Percentiles rank a stretch among this genome's conserved stretches.
Conservation (phyloP, 2,113 vertebrate species). For the Nesoenas mayeri region DNA sequence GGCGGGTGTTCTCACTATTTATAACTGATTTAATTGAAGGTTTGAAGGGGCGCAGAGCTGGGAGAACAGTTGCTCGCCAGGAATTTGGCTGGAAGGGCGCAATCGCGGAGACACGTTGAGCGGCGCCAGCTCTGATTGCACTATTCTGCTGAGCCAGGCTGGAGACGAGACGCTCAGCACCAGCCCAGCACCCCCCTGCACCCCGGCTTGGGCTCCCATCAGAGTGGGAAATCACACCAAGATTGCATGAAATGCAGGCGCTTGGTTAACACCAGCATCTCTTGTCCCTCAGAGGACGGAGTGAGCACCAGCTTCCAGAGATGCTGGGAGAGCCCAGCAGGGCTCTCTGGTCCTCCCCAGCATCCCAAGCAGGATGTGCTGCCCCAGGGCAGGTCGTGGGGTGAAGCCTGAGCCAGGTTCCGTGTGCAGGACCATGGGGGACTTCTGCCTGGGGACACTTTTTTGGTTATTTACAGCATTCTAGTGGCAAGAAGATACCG, state of each 20-base stretch:
- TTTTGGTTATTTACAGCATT: background rate
- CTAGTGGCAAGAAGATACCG: background rate
- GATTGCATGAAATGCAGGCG: background rate
- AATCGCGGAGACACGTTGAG: fast-evolving
- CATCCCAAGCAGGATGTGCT: background rate
- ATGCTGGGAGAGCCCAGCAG: background rate
- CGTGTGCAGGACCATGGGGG: fast-evolving
- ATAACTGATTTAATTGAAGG: slow-evolving; percentile 30
- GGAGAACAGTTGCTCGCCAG: background rate
- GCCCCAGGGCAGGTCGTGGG: background rate
- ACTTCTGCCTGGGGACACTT: background rate
- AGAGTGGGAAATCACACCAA: background rate
- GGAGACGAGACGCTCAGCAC: background rate
- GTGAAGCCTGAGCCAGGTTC: background rate
- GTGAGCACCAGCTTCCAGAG: background rate
- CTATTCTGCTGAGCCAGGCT: background rate
- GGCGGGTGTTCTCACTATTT: slow-evolving; percentile 29
- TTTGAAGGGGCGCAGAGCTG: background rate
- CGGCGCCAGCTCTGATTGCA: background rate
- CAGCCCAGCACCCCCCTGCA: background rate
- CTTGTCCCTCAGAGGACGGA: fast-evolving
- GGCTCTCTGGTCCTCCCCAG: background rate
- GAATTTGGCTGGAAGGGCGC: slow-evolving; percentile 28
- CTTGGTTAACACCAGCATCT: background rate
- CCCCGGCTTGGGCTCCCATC: background rate